Evolutionary conservation across 2,113 vertebrate genomes (phyloP).

Genomic region (Bufo gargarizans): DNA sequence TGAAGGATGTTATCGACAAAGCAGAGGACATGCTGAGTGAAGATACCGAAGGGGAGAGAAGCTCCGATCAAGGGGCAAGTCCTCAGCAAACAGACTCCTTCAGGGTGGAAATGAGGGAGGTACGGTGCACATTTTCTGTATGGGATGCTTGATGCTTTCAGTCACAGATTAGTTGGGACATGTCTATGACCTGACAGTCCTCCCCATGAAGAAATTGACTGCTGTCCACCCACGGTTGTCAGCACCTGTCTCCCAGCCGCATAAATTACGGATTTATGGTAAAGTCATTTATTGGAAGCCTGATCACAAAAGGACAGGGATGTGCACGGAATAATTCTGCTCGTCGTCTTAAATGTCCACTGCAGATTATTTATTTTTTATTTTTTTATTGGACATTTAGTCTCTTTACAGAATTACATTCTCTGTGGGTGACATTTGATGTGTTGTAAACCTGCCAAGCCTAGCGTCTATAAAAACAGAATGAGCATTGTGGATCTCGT

Average conservation of each 20-base stretch:
- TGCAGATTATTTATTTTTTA: background rate
- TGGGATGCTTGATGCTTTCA: background rate
- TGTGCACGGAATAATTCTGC: constrained; percentile 13
- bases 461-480: background rate
- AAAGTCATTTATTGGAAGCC: constrained; percentile 16
- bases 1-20: constrained; percentile 98
- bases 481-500: background rate
- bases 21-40: constrained; percentile 96
- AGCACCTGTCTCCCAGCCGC: constrained; percentile 8
- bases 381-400: constrained; percentile 7
- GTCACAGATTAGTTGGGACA: constrained; percentile 2
- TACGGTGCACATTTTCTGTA: constrained; percentile 60
- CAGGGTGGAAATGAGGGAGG: constrained; percentile 75
- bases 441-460: constrained; percentile 2
- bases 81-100: constrained; percentile 76
- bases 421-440: background rate
- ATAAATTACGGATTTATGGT: constrained; percentile 43
- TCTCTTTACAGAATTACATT: background rate
- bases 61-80: constrained; percentile 79
- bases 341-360: background rate
- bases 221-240: constrained; percentile 25
- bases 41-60: constrained; percentile 85
- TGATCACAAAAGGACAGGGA: background rate
- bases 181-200: background rate
- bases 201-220: constrained; percentile 10